Conservation (phyloP, 1,140 invertebrate genomes). For the Pseudomyrmex cubaensis region DNA sequence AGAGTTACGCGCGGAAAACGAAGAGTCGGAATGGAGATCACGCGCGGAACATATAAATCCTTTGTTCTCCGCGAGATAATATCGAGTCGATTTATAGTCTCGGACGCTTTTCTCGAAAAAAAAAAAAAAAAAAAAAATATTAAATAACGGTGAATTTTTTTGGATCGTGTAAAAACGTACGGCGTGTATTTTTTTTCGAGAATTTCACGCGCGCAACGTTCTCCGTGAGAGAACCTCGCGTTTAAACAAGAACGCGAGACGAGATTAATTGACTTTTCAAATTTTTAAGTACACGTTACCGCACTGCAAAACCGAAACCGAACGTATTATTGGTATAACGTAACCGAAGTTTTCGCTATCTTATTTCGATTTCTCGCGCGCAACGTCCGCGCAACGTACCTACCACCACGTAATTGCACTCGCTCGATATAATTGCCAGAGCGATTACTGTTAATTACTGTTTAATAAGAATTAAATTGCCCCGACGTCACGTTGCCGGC, state of each 20-base stretch:
- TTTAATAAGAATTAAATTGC: conserved; percentile 57
- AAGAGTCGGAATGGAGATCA: conserved; percentile 3
- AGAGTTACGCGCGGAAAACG: conserved; percentile 14
- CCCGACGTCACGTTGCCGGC: conserved; percentile 32
- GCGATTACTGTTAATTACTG: conserved; percentile 53
- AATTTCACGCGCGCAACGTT: conserved; percentile 7
- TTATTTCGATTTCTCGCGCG: conserved; percentile 31
- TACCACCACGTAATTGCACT: conserved; percentile 26
- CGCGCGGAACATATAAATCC: not conserved
- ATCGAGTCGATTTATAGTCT: too few species aligned
- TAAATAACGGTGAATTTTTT: too few species aligned
- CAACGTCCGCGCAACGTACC: not conserved
- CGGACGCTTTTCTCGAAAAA: too few species aligned
- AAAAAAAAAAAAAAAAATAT: too few species aligned
- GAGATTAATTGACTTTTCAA: conserved; percentile 44
- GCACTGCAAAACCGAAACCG: not conserved
- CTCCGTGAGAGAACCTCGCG: not conserved
- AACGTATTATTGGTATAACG: conserved; percentile 5
- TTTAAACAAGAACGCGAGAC: not conserved
- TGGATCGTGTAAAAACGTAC: too few species aligned
- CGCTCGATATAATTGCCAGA: conserved; percentile 42
- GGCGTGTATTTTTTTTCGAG: not conserved
- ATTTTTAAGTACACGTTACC: not conserved
- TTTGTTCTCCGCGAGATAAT: too few species aligned
- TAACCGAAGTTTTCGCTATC: not conserved